Base-by-base conservation (phyloP, 2,113 vertebrate species). In the Paedocypris sp. region DNA sequence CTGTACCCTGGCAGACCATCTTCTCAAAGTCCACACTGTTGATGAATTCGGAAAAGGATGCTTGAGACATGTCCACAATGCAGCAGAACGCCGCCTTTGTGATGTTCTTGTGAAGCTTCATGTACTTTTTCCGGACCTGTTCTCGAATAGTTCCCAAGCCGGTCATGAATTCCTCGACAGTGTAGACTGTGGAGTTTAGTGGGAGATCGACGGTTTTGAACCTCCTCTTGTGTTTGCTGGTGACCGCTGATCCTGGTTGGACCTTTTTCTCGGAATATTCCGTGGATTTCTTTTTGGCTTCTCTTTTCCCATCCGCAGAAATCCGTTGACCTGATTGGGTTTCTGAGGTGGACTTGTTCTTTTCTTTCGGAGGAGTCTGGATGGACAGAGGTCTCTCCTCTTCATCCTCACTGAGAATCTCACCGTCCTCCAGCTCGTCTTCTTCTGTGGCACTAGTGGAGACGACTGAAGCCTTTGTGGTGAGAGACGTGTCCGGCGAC, bases 41-140 rank as follows among this genome's bases (percentile, higher is more conserved):
- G 64, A 97, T 85, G 68, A 93, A 81, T 20, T 90, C 89, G 12
- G 87, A 81, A 71, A 95, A 94, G 58, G 87, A 93, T 42, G 86
- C 79, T 53, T 87, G 82, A 61, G 89, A 90, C 63, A 91, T 91
- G 29, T 94, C 91, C 76, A 97, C 87, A 68, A 96, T 85, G 23
- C 88, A 88, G 64, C 87, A 85, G 79, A 97, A 98, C 20, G 87
- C 89, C 64, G 87, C 85, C 64, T 84, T 80, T 53, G 92, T 87
- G 74, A 98, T 93, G 5, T 79, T 91, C 39, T 93, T 86, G 69
- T 94, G 92, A 71, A 97, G 92, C 71, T 97, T 96, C 94, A 97
- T 97, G 8, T 97, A 98, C 76, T 83, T 97, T 71, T 87, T 92
- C 23, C 94, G 86, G 68, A 94, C 82, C 69, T 91, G 86, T 4